Evolutionary conservation across 2,113 vertebrate species (phyloP), one percentile per base, ranked within the genome.

Genomic region (Cottus gobio): DNA sequence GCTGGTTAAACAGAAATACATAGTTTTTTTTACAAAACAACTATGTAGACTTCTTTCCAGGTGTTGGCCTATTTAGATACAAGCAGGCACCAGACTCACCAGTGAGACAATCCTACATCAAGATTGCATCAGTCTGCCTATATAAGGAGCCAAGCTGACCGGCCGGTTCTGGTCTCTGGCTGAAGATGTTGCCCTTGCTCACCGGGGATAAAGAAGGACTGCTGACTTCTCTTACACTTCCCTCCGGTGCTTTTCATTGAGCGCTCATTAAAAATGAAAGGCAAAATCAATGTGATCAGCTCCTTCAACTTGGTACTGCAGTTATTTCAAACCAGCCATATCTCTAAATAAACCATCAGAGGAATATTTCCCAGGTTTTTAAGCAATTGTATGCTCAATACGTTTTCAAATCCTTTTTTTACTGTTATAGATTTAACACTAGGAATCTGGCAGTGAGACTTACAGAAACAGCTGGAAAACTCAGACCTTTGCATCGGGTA

Each of bases 191-290:
- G 4, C 36, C 52, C 22, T 60, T 60, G 67, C 57, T 78, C 79
- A 83, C 52, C 34, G 9, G 61, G 71, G 64, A 80, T 28, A 52
- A 2, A 63, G 24, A 63, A 70, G 70, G 67, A 79, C 74, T 64
- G 44, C 16, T 0, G 24, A 61, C 76, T 88, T 79, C 42, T 71
- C 61, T 85, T 75, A 63, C 67, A 66, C 57, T 39, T 64, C 57
- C 15, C 66, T 56, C 28, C 39, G 39, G 57, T 31, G 72, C 64
- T 57, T 74, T 58, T 56, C 61, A 39, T 20, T 7, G 77, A 26
- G 24, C 57, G 67, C 18, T 77, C 50, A 66, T 34, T 36, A 3
- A 36, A 77, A 36, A 60, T 69, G n/a, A 10, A 44, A 36, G 31
- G 36, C 54, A 67, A 64, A 72, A 36, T 75, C 50, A 74, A 1